Evolutionary conservation across 37 sponge, comb jelly and placozoan species (phyloP).

Genomic region (Dysidea cf. avara): DNA sequence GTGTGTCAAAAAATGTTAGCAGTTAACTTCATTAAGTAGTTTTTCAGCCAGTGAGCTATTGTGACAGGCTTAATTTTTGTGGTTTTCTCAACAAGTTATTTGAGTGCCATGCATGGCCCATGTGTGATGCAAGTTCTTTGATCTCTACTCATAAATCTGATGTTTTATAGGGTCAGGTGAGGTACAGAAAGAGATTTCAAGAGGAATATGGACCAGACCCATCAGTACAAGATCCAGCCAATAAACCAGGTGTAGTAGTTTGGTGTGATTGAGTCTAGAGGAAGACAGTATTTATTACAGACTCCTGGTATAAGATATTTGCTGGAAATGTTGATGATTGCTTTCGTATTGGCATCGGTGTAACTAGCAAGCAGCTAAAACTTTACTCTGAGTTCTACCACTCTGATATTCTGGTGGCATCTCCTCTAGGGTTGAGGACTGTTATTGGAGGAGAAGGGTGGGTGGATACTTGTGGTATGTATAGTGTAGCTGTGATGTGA

Average conservation of each 20-base stretch:
- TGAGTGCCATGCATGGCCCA: too few relatives aligned
- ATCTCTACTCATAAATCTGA: background rate
- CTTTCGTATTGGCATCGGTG: constrained; percentile 85
- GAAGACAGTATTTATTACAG: too few relatives aligned
- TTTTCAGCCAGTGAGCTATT: too few relatives aligned
- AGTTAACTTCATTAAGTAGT: too few relatives aligned
- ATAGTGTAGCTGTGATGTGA: background rate
- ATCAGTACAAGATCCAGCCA: constrained; percentile 1
- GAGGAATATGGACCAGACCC: constrained; percentile 56
- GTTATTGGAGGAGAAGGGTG: constrained; percentile 84
- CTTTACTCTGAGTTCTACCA: constrained; percentile 90
- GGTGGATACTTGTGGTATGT: constrained; percentile 6
- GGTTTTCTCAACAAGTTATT: too few relatives aligned
- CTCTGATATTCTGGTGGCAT: constrained; percentile 94
- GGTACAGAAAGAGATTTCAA: constrained; percentile 65
- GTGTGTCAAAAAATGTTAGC: too few relatives aligned
- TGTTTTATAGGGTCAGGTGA: constrained; percentile 68
- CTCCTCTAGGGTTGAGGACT: constrained; percentile 92
- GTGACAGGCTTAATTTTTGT: too few relatives aligned
- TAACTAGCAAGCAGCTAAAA: constrained; percentile 67
- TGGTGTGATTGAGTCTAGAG: too few relatives aligned
- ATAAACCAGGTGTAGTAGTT: constrained; percentile 25
- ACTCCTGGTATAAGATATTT: constrained; percentile 72
- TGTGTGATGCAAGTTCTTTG: too few relatives aligned
- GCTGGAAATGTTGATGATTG: constrained; percentile 96